These are phyloP conservation scores for Protonibea diacanthus DNA, from an alignment of 2,797 vertebrate species.

Conservation along the genomic window DNA sequence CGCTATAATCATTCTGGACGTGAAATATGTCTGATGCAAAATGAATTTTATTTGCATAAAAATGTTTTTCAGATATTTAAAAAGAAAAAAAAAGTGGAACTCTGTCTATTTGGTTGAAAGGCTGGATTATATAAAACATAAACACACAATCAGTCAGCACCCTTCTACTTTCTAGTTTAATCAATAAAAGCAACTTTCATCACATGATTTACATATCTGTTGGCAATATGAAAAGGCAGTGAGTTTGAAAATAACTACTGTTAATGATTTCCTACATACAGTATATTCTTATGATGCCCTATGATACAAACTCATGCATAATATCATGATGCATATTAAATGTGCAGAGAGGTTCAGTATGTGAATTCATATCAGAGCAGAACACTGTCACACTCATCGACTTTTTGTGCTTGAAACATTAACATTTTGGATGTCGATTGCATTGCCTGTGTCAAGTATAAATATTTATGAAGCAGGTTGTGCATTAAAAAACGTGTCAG, in stretches of 20 bases:
- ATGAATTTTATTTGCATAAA: too few relatives aligned
- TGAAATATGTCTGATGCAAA: too few relatives aligned
- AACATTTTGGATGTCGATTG: not conserved
- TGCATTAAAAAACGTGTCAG: conserved; percentile 19
- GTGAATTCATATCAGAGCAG: not conserved
- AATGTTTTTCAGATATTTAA: too few relatives aligned
- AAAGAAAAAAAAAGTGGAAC: too few relatives aligned
- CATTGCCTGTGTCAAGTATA: not conserved
- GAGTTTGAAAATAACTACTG: not conserved
- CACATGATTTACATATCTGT: not conserved
- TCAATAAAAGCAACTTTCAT: not conserved
- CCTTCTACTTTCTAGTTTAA: not conserved
- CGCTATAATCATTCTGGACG: too few relatives aligned
- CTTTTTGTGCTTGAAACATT: not conserved
- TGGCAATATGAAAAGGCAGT: not conserved
- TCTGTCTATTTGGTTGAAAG: not conserved
- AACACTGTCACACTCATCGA: not conserved
- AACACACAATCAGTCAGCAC: too few relatives aligned
- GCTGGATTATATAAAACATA: not conserved
- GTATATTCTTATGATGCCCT: not conserved
- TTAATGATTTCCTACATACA: not conserved
- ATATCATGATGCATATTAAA: not conserved
- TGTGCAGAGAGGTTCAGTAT: not conserved
- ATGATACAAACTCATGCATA: not conserved
- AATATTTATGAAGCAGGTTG: conserved; percentile 38